phyloP scores from a whole-genome alignment of 2,888 invertebrate species.

The Hoplodrina ambigua region DNA sequence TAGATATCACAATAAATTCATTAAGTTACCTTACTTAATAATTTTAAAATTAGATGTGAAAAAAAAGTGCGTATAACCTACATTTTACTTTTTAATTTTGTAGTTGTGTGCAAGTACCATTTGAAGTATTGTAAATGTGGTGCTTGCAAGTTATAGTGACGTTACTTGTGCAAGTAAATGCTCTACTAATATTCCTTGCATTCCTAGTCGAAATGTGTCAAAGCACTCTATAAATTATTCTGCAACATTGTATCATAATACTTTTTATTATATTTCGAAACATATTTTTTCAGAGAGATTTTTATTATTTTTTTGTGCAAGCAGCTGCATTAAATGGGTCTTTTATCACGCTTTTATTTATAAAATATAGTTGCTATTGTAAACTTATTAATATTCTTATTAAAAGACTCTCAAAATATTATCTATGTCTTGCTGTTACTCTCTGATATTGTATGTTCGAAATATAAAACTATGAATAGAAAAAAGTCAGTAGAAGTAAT shows the following conservation, averaged over 20 bases:
- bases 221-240: conserved; percentile 26
- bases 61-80: background rate
- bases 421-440: background rate
- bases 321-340: too few relatives aligned
- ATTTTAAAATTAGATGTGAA: background rate
- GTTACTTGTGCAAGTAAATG: conserved; percentile 14
- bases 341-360: too few relatives aligned
- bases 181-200: conserved; percentile 12
- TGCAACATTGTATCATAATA: conserved; percentile 25
- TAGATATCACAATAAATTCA: conserved; percentile 32
- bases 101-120: conserved; percentile 8
- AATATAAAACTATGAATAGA: conserved; percentile 10
- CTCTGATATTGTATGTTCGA: conserved; percentile 12
- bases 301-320: too few relatives aligned
- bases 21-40: background rate
- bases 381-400: too few relatives aligned
- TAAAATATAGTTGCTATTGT: too few relatives aligned
- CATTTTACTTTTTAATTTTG: background rate
- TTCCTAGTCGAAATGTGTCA: conserved; percentile 47
- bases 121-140: conserved; percentile 1
- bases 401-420: too few relatives aligned
- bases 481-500: conserved; percentile 25
- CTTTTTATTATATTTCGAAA: conserved; percentile 12
- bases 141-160: conserved; percentile 10
- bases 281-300: conserved; percentile 12